phyloP scores from a whole-genome alignment of 2,888 invertebrate genomes.

The Hecatera dysodea region DNA sequence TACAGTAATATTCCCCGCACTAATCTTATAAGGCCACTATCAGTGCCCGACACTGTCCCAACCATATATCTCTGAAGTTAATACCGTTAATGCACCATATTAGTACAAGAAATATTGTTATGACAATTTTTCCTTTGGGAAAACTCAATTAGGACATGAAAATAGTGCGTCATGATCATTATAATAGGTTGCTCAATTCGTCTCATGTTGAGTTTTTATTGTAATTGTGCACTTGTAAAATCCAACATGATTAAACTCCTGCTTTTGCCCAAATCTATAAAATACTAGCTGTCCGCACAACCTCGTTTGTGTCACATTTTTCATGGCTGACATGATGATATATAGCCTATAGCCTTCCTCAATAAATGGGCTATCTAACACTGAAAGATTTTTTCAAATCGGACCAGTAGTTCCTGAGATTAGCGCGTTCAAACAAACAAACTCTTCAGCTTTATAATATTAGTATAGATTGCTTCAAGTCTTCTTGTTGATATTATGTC shows the following conservation, averaged over 20 bases:
- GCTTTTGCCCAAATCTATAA: background rate
- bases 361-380: too few relatives aligned
- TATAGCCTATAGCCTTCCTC: too few relatives aligned
- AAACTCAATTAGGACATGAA: slow-evolving; percentile 12
- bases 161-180: background rate
- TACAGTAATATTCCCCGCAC: slow-evolving; percentile 44
- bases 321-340: too few relatives aligned
- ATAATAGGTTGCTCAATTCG: background rate
- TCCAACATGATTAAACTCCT: background rate
- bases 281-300: too few relatives aligned
- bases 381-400: too few relatives aligned
- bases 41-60: slow-evolving; percentile 41
- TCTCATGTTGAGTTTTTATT: background rate
- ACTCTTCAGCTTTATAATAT: too few relatives aligned
- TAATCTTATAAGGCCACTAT: slow-evolving; percentile 66
- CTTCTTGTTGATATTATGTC: background rate
- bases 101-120: slow-evolving; percentile 37
- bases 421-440: too few relatives aligned
- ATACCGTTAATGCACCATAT: slow-evolving; percentile 48
- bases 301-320: too few relatives aligned
- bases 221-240: too few relatives aligned
- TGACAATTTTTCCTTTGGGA: slow-evolving; percentile 1
- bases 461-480: background rate
- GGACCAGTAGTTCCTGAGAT: too few relatives aligned
- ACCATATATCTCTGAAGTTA: slow-evolving; percentile 40